Evolutionary conservation across 2,888 invertebrate species (phyloP).

Genomic region (Lottia scabra): DNA sequence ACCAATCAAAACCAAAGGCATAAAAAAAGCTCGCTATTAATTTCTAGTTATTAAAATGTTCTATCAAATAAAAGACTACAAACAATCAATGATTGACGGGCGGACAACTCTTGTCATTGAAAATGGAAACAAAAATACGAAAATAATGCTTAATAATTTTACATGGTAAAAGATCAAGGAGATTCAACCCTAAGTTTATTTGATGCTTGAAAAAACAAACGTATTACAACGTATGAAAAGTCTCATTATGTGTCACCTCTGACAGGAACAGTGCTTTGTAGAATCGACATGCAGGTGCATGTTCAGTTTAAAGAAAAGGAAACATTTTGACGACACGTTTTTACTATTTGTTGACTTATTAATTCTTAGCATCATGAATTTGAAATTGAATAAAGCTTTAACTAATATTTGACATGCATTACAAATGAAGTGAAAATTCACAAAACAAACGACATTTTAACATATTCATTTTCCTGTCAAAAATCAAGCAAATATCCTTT

Average conservation of each 20-base stretch:
- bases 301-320: background rate
- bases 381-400: background rate
- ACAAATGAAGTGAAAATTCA: background rate
- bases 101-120: no score
- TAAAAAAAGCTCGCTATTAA: no score
- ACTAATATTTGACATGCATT: background rate
- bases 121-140: no score
- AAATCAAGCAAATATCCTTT: conserved; percentile 1
- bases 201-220: background rate
- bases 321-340: background rate
- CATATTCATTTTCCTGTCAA: conserved; percentile 6
- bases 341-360: background rate
- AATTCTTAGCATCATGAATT: background rate
- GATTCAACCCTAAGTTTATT: background rate
- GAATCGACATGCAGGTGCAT: conserved; percentile 2
- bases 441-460: conserved; percentile 2
- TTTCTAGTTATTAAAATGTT: no score
- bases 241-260: background rate
- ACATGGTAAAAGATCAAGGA: no score
- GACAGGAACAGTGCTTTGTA: background rate
- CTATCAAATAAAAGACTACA: no score
- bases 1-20: no score
- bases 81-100: no score
- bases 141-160: no score
- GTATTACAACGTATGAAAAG: background rate